Evolutionary conservation across 2,888 invertebrate species (phyloP), one percentile per base, ranked within the genome.

Genomic region (Brachylomia viminalis): DNA sequence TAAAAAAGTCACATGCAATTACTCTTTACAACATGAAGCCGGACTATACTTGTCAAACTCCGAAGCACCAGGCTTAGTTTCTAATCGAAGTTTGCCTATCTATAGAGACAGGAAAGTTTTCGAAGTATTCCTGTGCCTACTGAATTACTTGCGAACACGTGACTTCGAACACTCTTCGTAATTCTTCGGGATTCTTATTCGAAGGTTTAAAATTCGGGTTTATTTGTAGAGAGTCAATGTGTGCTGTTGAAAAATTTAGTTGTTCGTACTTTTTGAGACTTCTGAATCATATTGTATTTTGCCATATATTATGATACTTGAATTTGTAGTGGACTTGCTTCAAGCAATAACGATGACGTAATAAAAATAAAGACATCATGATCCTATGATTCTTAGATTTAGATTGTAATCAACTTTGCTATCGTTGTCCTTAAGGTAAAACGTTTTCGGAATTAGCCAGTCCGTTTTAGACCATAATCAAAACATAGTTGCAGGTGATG

Each of bases 1-100:
- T 74, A 87, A 83, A 88, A 84, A 88, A 88, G 86, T 80, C 82
- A 83, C 80, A 85, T 85, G 84, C 83, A 88, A 87, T 88, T 86
- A 88, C 88, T 86, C 82, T 85, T 84, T 78, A 82, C 86, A 82
- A 79, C 87, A 84, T 85, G 82, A 75, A 84, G 86, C 85, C 75
- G 83, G 85, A 87, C 86, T 86, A 84, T 84, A 87, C 87, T 90
- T 88, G 87, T 86, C 88, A 84, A 87, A 90, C 86, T 89, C 72
- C 33, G 69, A 83, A 83, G 79, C 80, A 75, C 73, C 73, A 72
- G 83, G 86, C 86, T 90, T 86, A 87, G 89, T 89, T 86, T 82
- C 87, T 87, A 90, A 90, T 90, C 89, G 87, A 90, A 90, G 84
- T 90, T 90, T 86, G 83, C 84, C 90, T 87, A 89, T 88, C 86